A percentile compares a stretch with the other conserved stretches of the same genome.
Conservation (phyloP, 2,797 vertebrate species). For the Oreochromis mossambicus region DNA sequence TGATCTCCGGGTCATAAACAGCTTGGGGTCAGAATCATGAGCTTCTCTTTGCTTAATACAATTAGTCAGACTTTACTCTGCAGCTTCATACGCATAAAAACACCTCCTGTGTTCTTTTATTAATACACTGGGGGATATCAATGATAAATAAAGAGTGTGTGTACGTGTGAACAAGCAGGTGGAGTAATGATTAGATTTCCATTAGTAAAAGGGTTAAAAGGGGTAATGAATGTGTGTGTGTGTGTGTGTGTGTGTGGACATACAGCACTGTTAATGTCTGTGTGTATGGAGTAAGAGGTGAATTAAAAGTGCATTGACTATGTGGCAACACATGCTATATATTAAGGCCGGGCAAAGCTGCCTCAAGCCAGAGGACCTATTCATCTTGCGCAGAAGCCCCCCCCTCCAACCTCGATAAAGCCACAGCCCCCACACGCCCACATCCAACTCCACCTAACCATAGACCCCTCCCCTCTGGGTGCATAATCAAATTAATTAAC, state of each 20-base stretch:
- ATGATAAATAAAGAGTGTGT: constrained; percentile 46
- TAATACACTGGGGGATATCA: constrained; percentile 53
- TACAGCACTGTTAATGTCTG: constrained; percentile 29
- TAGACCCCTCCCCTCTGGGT: constrained; percentile 41
- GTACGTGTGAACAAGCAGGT: constrained; percentile 49
- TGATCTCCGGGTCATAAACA: constrained; percentile 62
- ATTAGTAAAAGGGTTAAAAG: constrained; percentile 57
- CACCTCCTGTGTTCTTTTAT: constrained; percentile 23
- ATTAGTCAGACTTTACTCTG: constrained; percentile 50
- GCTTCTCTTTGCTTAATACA: constrained; percentile 55
- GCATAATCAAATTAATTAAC: constrained; percentile 83
- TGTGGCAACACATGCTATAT: constrained; percentile 83
- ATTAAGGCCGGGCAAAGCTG: constrained; percentile 72
- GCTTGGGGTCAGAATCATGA: constrained; percentile 47
- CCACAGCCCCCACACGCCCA: constrained; percentile 51
- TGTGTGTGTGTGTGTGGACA: neutral
- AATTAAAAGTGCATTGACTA: constrained; percentile 88
- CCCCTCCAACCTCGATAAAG: constrained; percentile 56
- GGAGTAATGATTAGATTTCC: constrained; percentile 64
- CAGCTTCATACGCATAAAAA: constrained; percentile 33
- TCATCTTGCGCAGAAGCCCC: constrained; percentile 67
- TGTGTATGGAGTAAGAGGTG: constrained; percentile 62
- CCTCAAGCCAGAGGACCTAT: constrained; percentile 66
- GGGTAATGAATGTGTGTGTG: constrained; percentile 40
- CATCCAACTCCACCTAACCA: constrained; percentile 57